Evolutionary conservation across 2,888 invertebrate genomes (phyloP).

Genomic region (Cheilosia impressa): DNA sequence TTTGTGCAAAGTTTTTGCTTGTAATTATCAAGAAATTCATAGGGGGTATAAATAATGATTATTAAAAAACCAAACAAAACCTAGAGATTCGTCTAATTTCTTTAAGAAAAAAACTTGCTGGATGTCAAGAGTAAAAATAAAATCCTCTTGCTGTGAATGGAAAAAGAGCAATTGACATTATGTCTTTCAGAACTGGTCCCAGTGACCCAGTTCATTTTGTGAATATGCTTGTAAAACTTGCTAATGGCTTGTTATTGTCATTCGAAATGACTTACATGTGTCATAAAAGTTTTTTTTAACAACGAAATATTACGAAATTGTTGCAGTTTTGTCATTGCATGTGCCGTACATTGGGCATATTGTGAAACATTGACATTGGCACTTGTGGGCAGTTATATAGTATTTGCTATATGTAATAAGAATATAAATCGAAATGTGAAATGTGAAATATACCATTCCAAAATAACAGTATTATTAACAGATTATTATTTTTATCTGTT

Average conservation of each 20-base stretch:
- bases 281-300: slow-evolving; percentile 1
- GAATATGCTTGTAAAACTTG: background rate
- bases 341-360: background rate
- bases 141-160: background rate
- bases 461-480: too few species aligned
- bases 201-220: slow-evolving; percentile 1
- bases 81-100: background rate
- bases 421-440: background rate
- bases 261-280: slow-evolving; percentile 8
- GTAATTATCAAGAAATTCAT: background rate
- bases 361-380: background rate
- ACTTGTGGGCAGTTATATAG: background rate
- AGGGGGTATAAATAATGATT: background rate
- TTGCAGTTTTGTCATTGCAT: background rate
- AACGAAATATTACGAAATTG: background rate
- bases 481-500: too few species aligned
- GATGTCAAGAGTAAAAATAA: background rate
- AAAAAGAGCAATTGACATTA: background rate
- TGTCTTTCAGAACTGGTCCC: slow-evolving; percentile 10
- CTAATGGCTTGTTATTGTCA: background rate
- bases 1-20: background rate
- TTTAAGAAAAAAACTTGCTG: background rate
- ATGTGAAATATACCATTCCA: too few species aligned
- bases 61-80: background rate
- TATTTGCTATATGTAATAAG: background rate